phyloP scores from a whole-genome alignment of 2,797 vertebrate species.

The Pangasius sanitwongsei region DNA sequence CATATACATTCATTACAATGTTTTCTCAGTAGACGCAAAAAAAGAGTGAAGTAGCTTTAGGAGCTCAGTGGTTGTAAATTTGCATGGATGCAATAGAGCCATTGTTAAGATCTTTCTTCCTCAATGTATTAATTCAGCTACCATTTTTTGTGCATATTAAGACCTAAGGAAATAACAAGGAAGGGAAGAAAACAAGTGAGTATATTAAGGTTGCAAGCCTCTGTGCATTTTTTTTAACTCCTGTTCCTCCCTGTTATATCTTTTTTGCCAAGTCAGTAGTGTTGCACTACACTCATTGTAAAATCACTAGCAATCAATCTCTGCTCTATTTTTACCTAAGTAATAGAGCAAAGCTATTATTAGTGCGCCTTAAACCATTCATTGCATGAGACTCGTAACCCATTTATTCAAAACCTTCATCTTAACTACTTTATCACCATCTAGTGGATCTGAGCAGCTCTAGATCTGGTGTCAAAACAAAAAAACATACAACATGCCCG shows the following conservation, averaged over 20 bases:
- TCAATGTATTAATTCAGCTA: neutral
- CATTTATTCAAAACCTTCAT: conserved; percentile 14
- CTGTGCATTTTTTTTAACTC: conserved; percentile 7
- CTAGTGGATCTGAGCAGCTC: conserved; percentile 48
- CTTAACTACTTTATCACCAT: conserved; percentile 53
- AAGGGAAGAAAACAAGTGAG: neutral
- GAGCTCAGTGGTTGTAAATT: neutral
- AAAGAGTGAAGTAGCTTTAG: neutral
- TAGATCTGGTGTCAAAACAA: neutral
- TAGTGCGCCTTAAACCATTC: neutral
- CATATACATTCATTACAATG: neutral
- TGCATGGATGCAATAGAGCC: neutral
- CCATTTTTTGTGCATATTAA: neutral
- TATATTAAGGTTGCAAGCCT: neutral
- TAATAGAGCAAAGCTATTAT: conserved; percentile 9
- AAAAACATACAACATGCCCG: neutral
- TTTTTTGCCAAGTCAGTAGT: conserved; percentile 2
- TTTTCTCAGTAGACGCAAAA: neutral
- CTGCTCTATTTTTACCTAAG: neutral
- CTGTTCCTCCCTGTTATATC: neutral
- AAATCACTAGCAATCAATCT: neutral
- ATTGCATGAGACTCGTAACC: conserved; percentile 1
- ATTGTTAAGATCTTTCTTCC: neutral
- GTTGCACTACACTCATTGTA: neutral
- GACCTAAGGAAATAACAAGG: neutral